phyloP scores from a whole-genome alignment of 2,797 vertebrate genomes.

The Rhyacichthys aspro region DNA sequence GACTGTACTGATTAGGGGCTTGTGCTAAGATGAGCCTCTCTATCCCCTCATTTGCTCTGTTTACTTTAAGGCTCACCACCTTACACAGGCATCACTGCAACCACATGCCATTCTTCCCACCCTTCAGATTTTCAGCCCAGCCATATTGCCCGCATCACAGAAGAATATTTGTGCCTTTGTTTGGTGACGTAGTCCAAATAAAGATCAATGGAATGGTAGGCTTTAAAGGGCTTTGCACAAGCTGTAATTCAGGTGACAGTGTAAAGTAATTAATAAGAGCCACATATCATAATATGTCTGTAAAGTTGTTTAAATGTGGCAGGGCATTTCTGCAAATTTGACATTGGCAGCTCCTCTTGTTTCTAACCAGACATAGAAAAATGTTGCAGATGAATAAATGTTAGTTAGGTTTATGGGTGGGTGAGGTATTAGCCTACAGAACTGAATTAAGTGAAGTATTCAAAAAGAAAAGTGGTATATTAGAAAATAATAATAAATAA shows the following conservation, averaged over 20 bases:
- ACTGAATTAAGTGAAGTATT: constrained; percentile 11
- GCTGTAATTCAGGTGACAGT: constrained; percentile 33
- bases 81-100: constrained; percentile 35
- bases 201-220: constrained; percentile 30
- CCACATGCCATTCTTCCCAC: constrained; percentile 21
- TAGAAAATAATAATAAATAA: constrained; percentile 67
- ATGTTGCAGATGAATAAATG: neutral
- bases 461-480: constrained; percentile 55
- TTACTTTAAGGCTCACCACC: constrained; percentile 70
- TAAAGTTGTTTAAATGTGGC: constrained; percentile 24
- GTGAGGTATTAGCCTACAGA: neutral
- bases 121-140: constrained; percentile 23
- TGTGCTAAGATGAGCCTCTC: constrained; percentile 70
- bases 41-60: constrained; percentile 75
- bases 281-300: constrained; percentile 23
- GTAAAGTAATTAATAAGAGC: constrained; percentile 39
- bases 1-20: constrained; percentile 78
- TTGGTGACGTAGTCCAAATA: constrained; percentile 36
- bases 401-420: too few species aligned
- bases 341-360: too few species aligned
- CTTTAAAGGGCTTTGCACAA: constrained; percentile 10
- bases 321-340: neutral
- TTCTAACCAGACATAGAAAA: too few species aligned
- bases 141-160: constrained; percentile 43
- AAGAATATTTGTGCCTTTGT: constrained; percentile 31